Evolutionary conservation across 92 coral and sea anemone species (phyloP).

Genomic region (Montipora capitata): DNA sequence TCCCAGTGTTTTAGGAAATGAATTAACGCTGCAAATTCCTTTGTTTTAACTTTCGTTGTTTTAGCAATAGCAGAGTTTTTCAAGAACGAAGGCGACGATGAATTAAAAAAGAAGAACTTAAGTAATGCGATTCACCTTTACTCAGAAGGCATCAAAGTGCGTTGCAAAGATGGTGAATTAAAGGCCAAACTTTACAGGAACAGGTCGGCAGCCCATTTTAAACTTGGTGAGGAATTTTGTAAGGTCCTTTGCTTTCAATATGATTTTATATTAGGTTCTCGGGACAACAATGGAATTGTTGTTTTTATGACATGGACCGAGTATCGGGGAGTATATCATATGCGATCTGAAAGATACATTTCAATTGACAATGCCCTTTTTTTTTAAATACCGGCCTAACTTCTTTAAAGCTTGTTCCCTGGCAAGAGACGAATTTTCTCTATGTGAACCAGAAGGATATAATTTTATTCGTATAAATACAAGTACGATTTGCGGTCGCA

Average conservation of each 20-base stretch:
- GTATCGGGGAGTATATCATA: too few relatives aligned
- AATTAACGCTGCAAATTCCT: neutral
- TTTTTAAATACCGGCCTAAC: too few relatives aligned
- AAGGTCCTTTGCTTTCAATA: too few relatives aligned
- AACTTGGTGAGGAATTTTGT: constrained; percentile 69
- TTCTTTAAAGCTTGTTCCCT: too few relatives aligned
- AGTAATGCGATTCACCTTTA: constrained; percentile 82
- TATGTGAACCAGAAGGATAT: too few relatives aligned
- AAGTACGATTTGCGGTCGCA: too few relatives aligned
- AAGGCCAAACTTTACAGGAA: constrained; percentile 88
- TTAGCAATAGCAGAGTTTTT: neutral
- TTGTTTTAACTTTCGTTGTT: neutral
- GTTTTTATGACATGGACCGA: too few relatives aligned
- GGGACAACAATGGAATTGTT: too few relatives aligned
- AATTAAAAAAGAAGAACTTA: constrained; percentile 83
- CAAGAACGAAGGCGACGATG: constrained; percentile 27
- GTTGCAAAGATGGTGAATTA: constrained; percentile 72
- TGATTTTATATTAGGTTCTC: neutral
- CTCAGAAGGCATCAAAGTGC: constrained; percentile 87
- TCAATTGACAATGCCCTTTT: too few relatives aligned
- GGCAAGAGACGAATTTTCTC: too few relatives aligned
- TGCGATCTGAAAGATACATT: too few relatives aligned
- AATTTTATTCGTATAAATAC: too few relatives aligned
- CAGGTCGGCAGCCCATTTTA: constrained; percentile 89
- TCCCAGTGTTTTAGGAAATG: neutral